Conservation (phyloP, 2,797 vertebrate species). For the Enoplosus armatus region DNA sequence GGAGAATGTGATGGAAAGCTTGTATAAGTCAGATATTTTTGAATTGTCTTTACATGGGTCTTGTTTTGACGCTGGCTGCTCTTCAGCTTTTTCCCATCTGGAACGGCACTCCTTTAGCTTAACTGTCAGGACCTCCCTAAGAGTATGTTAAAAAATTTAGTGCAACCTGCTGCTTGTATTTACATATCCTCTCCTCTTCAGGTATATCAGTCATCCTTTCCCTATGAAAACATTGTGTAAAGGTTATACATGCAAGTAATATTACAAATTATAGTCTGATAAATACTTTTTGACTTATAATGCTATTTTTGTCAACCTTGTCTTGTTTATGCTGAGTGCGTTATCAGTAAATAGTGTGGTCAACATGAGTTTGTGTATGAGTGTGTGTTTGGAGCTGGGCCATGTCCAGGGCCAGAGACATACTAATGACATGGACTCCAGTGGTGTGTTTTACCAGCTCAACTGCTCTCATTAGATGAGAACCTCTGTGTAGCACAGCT, state of each 20-base stretch:
- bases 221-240: conserved; percentile 11
- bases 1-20: conserved; percentile 18
- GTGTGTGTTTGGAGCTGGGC: conserved; percentile 66
- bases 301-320: conserved; percentile 6
- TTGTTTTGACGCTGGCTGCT: conserved; percentile 21
- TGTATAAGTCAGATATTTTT: neutral
- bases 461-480: conserved; percentile 99
- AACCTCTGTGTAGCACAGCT: conserved; percentile 90
- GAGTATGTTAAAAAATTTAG: conserved; percentile 38
- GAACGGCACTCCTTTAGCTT: conserved; percentile 27
- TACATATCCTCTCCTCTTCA: conserved; percentile 7
- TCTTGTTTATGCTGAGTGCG: conserved; percentile 7
- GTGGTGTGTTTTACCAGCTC: conserved; percentile 91
- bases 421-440: conserved; percentile 83
- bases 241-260: conserved; percentile 9
- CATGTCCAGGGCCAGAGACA: conserved; percentile 75
- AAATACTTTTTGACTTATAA: conserved; percentile 7
- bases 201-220: conserved; percentile 5
- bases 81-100: conserved; percentile 37
- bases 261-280: neutral
- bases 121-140: conserved; percentile 25
- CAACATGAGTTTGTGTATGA: conserved; percentile 56
- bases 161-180: conserved; percentile 35
- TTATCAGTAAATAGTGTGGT: conserved; percentile 58
- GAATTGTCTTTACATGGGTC: neutral